phyloP scores from a whole-genome alignment of 1,140 invertebrate genomes.

The Bactericera cockerelli region DNA sequence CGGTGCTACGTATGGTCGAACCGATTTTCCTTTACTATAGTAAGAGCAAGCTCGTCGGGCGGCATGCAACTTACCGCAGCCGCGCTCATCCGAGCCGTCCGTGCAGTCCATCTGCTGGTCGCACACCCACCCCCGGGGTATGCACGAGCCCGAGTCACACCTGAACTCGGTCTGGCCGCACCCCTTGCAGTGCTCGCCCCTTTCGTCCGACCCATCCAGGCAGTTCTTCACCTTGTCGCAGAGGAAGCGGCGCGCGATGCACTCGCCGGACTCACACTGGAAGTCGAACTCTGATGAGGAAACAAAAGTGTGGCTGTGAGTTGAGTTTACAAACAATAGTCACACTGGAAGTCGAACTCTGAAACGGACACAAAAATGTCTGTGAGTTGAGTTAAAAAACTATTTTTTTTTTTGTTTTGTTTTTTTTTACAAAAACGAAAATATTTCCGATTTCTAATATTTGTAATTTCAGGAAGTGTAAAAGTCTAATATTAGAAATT shows the following conservation, averaged over 20 bases:
- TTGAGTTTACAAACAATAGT: not conserved
- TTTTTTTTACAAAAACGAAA: no score
- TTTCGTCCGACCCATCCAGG: conserved; percentile 54
- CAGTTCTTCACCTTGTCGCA: conserved; percentile 44
- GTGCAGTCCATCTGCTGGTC: conserved; percentile 44
- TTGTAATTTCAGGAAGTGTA: no score
- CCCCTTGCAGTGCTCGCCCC: conserved; percentile 15
- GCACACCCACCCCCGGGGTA: conserved; percentile 43
- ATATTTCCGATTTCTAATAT: no score
- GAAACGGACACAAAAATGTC: not conserved
- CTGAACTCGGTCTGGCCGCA: conserved; percentile 19
- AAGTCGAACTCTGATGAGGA: conserved; percentile 24
- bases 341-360: not conserved
- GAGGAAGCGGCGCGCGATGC: conserved; percentile 33
- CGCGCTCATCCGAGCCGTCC: conserved; percentile 46
- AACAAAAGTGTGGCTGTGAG: no score
- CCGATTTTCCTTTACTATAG: no score
- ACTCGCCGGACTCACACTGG: conserved; percentile 34
- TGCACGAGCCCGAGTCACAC: conserved; percentile 42
- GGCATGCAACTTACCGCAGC: conserved; percentile 21
- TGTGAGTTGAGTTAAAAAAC: not conserved
- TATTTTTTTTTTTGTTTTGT: no score
- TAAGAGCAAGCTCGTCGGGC: no score
- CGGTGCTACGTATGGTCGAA: no score
- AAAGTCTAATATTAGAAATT: no score